These are phyloP conservation scores for Bubo scandiacus DNA, from an alignment of 2,113 vertebrate genomes.

Conservation along the genomic window DNA sequence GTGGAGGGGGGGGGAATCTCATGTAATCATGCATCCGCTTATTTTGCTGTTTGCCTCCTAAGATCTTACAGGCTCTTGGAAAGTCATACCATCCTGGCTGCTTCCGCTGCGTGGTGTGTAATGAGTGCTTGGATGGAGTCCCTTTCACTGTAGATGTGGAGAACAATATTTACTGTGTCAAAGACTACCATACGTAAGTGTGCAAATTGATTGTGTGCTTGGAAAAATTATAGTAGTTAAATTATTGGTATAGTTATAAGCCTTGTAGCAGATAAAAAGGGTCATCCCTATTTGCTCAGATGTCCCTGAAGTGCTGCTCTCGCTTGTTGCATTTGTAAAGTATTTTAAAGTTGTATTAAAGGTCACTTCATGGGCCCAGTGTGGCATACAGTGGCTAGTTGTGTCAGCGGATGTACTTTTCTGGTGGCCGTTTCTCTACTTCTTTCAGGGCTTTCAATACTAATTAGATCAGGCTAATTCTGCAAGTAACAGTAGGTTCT, in stretches of 20 bases:
- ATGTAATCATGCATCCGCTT: not conserved
- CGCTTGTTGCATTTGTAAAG: not conserved
- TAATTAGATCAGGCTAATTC: not conserved
- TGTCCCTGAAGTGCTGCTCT: not conserved
- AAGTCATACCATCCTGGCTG: conserved; percentile 98
- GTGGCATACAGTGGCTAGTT: not conserved
- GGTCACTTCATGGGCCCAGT: not conserved
- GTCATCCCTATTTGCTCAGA: not conserved
- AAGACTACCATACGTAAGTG: conserved; percentile 97
- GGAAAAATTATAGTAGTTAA: rapidly evolving
- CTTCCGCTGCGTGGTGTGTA: conserved; percentile 97
- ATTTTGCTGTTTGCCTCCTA: not conserved
- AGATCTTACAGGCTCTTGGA: conserved; percentile 97
- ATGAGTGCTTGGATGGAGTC: conserved; percentile 94
- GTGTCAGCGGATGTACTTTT: not conserved
- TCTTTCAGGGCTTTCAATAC: not conserved
- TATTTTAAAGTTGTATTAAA: not conserved
- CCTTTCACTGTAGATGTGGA: conserved; percentile 97
- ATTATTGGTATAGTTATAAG: not conserved
- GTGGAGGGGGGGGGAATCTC: not conserved
- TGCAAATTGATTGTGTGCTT: not conserved
- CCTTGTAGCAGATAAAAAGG: not conserved
- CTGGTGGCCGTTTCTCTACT: not conserved
- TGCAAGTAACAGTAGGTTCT: not conserved
- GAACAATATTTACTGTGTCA: conserved; percentile 98